Conservation (phyloP, 2,797 vertebrate species). For the Phaenicophaeus curvirostris region DNA sequence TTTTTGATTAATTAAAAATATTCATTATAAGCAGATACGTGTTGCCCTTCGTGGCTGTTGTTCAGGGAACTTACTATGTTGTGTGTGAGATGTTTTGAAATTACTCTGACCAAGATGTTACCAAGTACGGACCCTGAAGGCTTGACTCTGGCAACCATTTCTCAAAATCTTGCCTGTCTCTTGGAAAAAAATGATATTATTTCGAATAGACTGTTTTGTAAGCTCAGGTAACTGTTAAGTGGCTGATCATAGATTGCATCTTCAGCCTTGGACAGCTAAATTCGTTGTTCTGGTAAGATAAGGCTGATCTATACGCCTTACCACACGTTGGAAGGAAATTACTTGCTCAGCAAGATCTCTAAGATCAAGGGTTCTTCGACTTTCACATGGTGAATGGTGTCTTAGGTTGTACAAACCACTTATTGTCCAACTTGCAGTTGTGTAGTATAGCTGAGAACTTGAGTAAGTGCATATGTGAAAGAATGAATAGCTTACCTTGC, state of each 20-base stretch:
- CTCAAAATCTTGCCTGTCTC: not conserved
- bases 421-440: not conserved
- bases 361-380: not conserved
- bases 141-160: not conserved
- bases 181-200: conserved; percentile 9
- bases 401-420: not conserved
- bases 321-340: conserved; percentile 19
- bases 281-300: not conserved
- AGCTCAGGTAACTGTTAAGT: conserved; percentile 16
- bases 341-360: not conserved
- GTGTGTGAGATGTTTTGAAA: not conserved
- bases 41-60: not conserved
- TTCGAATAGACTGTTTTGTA: not conserved
- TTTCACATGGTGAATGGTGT: not conserved
- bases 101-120: not conserved
- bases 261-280: not conserved
- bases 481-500: not conserved
- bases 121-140: not conserved
- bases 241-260: conserved; percentile 5
- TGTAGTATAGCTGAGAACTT: not conserved
- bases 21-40: not conserved
- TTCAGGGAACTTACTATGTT: not conserved
- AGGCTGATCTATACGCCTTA: conserved; percentile 1
- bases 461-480: not conserved
- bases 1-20: not conserved